These are phyloP conservation scores for Scatophagus argus DNA, from an alignment of 2,113 vertebrate genomes.

Conservation along the genomic window DNA sequence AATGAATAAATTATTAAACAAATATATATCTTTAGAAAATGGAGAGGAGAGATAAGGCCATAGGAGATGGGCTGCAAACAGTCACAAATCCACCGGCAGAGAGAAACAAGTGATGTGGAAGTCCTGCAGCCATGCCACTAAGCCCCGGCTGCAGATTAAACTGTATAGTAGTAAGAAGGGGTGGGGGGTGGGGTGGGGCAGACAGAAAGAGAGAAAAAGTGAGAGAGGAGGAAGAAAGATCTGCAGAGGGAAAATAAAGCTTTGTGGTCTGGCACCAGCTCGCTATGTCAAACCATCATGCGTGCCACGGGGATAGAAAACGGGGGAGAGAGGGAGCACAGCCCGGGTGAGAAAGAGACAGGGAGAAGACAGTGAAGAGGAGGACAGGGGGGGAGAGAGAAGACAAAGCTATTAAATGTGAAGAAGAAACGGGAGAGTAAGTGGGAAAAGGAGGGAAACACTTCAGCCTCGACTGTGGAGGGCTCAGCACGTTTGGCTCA, in stretches of 20 bases:
- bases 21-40: slow-evolving; percentile 30
- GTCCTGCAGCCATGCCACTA: slow-evolving; percentile 74
- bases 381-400: slow-evolving; percentile 13
- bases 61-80: slow-evolving; percentile 40
- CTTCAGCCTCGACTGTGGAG: slow-evolving; percentile 24
- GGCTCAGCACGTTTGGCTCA: slow-evolving; percentile 13
- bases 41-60: slow-evolving; percentile 20
- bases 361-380: slow-evolving; percentile 18
- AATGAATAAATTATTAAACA: slow-evolving; percentile 49
- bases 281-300: slow-evolving; percentile 70
- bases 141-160: slow-evolving; percentile 78
- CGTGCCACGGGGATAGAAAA: slow-evolving; percentile 49
- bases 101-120: slow-evolving; percentile 74
- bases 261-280: slow-evolving; percentile 74
- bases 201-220: slow-evolving; percentile 45
- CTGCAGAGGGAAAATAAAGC: slow-evolving; percentile 69
- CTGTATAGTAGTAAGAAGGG: slow-evolving; percentile 57
- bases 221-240: slow-evolving; percentile 44
- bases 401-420: slow-evolving; percentile 16
- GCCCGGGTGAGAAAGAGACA: slow-evolving; percentile 33
- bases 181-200: background rate
- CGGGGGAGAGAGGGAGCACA: slow-evolving; percentile 15
- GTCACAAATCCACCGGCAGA: slow-evolving; percentile 66
- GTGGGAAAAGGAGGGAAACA: slow-evolving; percentile 35
- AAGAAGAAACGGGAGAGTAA: slow-evolving; percentile 23